These are phyloP conservation scores for Brachymystax lenok DNA, from an alignment of 2,797 vertebrate species.

Conservation along the genomic window DNA sequence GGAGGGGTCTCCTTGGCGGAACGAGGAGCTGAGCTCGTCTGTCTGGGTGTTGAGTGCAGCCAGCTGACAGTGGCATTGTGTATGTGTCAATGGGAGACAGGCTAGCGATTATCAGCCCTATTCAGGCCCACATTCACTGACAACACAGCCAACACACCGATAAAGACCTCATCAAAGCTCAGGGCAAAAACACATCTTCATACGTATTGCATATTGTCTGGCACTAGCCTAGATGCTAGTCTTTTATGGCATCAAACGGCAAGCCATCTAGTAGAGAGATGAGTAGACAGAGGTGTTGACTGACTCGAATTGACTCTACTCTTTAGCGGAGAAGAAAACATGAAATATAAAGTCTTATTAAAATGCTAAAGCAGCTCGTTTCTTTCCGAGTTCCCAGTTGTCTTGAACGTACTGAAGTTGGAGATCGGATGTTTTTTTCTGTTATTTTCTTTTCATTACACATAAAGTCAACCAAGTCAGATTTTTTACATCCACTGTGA, in stretches of 20 bases:
- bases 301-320: neutral
- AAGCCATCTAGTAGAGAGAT: neutral
- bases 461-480: too few relatives aligned
- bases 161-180: neutral
- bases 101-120: conserved; percentile 52
- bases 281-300: neutral
- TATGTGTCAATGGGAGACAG: conserved; percentile 57
- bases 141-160: conserved; percentile 11
- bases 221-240: neutral
- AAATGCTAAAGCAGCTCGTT: neutral
- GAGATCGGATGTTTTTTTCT: too few relatives aligned
- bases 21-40: conserved; percentile 24
- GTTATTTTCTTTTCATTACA: too few relatives aligned
- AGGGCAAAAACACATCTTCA: neutral
- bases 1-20: too few relatives aligned
- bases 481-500: too few relatives aligned
- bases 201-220: neutral
- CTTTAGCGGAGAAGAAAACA: neutral
- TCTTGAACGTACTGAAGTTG: too few relatives aligned
- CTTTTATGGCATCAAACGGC: too few relatives aligned
- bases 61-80: conserved; percentile 65
- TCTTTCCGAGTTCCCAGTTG: too few relatives aligned
- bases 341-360: neutral
- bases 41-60: conserved; percentile 53
- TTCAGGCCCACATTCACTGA: conserved; percentile 39